Conservation (phyloP, 2,888 invertebrate species). For the Drosophila mettleri region DNA sequence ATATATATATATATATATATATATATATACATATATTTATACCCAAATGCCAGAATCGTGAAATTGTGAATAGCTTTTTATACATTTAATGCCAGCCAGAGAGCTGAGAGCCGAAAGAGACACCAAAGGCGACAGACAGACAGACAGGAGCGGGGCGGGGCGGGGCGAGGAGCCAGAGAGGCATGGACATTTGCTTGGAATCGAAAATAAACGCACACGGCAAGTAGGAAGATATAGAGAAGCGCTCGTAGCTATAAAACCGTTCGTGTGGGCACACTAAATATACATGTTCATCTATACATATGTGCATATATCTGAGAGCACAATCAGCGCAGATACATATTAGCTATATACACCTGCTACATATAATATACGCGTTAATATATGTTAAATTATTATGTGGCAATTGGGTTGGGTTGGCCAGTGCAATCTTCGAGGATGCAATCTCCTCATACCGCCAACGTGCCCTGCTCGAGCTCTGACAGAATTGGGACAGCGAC, state of each 20-base stretch:
- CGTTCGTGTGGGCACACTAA: constrained; percentile 47
- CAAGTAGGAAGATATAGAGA: constrained; percentile 65
- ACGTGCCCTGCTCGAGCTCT: constrained; percentile 25
- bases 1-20: constrained; percentile 74
- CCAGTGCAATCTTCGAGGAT: constrained; percentile 17
- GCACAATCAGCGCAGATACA: constrained; percentile 19
- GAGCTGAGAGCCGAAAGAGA: constrained; percentile 34
- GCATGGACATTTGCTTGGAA: constrained; percentile 49
- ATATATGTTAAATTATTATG: constrained; percentile 32
- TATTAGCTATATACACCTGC: constrained; percentile 52
- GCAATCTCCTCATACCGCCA: constrained; percentile 9
- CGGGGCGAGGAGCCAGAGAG: constrained; percentile 7
- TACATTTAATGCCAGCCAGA: constrained; percentile 41
- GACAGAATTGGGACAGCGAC: constrained; percentile 70
- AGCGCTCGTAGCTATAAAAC: constrained; percentile 57
- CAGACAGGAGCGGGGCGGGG: constrained; percentile 13
- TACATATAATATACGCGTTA: constrained; percentile 16
- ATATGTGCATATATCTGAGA: constrained; percentile 6
- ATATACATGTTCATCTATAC: constrained; percentile 24
- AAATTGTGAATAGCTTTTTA: constrained; percentile 78
- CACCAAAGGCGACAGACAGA: constrained; percentile 14
- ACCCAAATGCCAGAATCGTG: constrained; percentile 60
- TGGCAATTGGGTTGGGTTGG: constrained; percentile 44
- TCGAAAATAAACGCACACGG: constrained; percentile 78
- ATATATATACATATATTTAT: constrained; percentile 71